Percentiles rank a stretch among this genome's conserved stretches.
Evolutionary conservation across 2,797 vertebrate genomes (phyloP).

Genomic region (Ctenosaura bakeri): DNA sequence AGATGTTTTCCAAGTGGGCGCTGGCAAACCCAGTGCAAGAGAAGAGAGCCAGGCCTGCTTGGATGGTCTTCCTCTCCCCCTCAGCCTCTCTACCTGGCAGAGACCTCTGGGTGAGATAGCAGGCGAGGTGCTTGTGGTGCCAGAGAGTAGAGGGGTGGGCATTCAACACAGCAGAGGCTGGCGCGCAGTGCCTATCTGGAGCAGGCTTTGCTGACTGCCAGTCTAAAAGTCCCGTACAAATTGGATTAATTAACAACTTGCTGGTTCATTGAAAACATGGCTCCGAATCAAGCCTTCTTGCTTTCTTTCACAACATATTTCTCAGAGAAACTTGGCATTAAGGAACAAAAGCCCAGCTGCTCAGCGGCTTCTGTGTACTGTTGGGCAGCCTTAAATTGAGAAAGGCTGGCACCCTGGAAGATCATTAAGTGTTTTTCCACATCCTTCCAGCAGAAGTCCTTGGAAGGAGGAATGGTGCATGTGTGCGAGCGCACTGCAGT

Average conservation of each 20-base stretch:
- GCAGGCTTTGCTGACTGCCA: background rate
- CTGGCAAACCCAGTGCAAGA: background rate
- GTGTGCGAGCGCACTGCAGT: too few relatives aligned
- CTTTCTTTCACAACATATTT: background rate
- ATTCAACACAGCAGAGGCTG: fast-evolving
- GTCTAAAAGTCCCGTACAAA: background rate
- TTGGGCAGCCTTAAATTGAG: background rate
- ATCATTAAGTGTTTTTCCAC: background rate
- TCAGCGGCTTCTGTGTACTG: background rate
- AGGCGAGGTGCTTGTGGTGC: too few relatives aligned
- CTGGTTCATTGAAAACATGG: background rate
- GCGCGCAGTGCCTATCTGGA: background rate
- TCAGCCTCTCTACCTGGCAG: too few relatives aligned
- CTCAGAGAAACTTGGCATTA: background rate
- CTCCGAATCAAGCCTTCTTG: background rate
- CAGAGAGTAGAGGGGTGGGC: too few relatives aligned
- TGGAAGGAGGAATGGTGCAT: too few relatives aligned
- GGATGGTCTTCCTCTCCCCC: too few relatives aligned
- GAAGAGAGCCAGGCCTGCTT: background rate
- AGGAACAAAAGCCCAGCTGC: background rate
- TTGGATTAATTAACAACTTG: fast-evolving
- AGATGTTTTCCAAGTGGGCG: background rate
- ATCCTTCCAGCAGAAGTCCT: background rate
- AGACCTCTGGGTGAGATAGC: background rate
- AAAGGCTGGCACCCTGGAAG: background rate